Evolutionary conservation across 2,113 vertebrate species (phyloP), one percentile per base, ranked within the genome.

Genomic region (Rhinoderma darwinii): DNA sequence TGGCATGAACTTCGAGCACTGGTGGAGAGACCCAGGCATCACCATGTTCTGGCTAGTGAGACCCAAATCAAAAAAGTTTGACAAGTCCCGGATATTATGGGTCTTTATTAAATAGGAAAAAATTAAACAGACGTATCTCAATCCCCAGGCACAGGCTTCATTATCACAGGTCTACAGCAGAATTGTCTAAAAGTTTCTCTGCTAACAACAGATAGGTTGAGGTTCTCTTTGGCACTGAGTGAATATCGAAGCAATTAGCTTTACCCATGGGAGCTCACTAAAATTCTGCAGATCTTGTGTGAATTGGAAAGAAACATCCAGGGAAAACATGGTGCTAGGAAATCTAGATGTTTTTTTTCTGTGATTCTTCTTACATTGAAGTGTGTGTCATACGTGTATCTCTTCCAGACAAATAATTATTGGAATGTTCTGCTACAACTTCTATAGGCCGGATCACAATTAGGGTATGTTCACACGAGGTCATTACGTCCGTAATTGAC

Each of bases 311-410:
- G 63, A 35, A 37, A 68, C 63, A 68, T 17, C 30, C 8, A 32
- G 15, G 63, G 63, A 68, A 30, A 68, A 68, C 3, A 5, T 8
- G 17, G 15, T 32, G 63, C 14, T 18, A 37, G 32, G 63, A 20
- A 68, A 68, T 68, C 63, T 35, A 17, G 15, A 35, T 68, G 63
- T 68, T 68, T 68, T 66, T n/a, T 61, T 61, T 61, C 25, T 68
- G 30, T 68, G 15, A 15, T 35, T 35, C 14, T 9, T 35, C 17
- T 68, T 68, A 68, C 37, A 30, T 15, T 66, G 11, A 66, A 30
- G 27, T 10, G 32, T 35, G 32, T 37, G 30, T 66, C 63, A 32
- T 30, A 66, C 1, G 4, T 66, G 61, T 61, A 30, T 32, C 4
- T 30, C 11, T 15, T 32, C 61, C 14, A 68, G 17, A 68, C 12